Base-by-base conservation (phyloP, 2,113 vertebrate genomes). In the Anoplopoma fimbria region DNA sequence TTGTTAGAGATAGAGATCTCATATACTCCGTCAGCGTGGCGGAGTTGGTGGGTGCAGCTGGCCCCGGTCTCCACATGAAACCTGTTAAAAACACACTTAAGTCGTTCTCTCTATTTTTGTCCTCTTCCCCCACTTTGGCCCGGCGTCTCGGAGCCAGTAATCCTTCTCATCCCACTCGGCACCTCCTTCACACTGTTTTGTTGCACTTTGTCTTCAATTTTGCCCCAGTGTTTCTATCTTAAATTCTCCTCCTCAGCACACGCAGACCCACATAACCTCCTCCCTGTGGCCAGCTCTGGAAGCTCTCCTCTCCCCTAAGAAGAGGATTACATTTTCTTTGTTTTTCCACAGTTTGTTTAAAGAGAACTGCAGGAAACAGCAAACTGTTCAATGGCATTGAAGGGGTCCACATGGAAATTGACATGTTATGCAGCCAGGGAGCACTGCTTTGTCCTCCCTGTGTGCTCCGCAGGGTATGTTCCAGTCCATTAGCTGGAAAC, bases 181-280 rank as follows among this genome's bases (percentile, higher is more conserved):
- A 65, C 80, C 85, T 91, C 85, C 82, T 89, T 89, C 83, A 85
- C 36, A 85, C 60, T 83, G 71, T 87, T 91, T 88, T 90, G 77
- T 79, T 88, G 69, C 77, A 81, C 77, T 90, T 84, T 88, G 63
- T 86, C 82, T 86, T 74, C 68, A 77, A 15, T 86, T 69, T 71
- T 60, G 58, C 79, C 45, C 68, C 1, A 78, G 70, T 82, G 67
- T 86, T 71, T 83, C 58, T 69, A 34, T 88, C 84, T 83, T 75
- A 81, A 82, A 84, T 88, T 88, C 69, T 85, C 51, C 61, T 77
- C 70, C 81, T 69, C 77, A 83, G 81, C 69, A 40, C 53, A 75
- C 31, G 7, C 70, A 62, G 71, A 84, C 23, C 57, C 77, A 77
- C 69, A 80, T 72, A 61, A 79, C 65, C 69, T 77, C 79, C 49